phyloP scores from a whole-genome alignment of 2,797 vertebrate genomes.

The Propithecus perrieri region DNA sequence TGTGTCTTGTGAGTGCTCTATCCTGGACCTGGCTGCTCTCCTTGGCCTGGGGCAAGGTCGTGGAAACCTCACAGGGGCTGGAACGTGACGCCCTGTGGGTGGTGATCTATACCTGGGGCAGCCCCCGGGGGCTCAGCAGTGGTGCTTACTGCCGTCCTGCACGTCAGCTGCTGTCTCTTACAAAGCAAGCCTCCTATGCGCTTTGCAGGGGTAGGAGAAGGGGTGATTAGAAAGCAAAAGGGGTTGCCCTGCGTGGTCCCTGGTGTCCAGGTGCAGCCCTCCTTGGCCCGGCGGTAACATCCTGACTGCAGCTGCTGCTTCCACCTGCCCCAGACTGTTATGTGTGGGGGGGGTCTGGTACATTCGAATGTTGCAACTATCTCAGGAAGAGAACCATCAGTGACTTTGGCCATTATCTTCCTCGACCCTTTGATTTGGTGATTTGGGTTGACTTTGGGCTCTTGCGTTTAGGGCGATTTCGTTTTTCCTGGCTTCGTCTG shows the following conservation, averaged over 20 bases:
- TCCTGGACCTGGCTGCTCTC: neutral
- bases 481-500: neutral
- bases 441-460: neutral
- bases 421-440: neutral
- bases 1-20: neutral
- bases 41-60: neutral
- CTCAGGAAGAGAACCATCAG: neutral
- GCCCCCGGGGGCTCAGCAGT: neutral
- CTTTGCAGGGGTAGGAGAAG: neutral
- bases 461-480: neutral
- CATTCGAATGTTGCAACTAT: no score
- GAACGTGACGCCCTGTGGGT: rapidly evolving
- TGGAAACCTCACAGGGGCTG: neutral
- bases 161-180: neutral
- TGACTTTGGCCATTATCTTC: neutral
- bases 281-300: neutral
- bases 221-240: neutral
- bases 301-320: neutral
- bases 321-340: no score
- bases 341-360: no score
- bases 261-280: neutral
- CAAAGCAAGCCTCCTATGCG: neutral
- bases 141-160: no score
- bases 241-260: neutral
- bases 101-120: no score